A percentile compares a stretch with the other conserved stretches of the same genome.
phyloP scores from a whole-genome alignment of 2,888 invertebrate genomes.

The Sesia bembeciformis region DNA sequence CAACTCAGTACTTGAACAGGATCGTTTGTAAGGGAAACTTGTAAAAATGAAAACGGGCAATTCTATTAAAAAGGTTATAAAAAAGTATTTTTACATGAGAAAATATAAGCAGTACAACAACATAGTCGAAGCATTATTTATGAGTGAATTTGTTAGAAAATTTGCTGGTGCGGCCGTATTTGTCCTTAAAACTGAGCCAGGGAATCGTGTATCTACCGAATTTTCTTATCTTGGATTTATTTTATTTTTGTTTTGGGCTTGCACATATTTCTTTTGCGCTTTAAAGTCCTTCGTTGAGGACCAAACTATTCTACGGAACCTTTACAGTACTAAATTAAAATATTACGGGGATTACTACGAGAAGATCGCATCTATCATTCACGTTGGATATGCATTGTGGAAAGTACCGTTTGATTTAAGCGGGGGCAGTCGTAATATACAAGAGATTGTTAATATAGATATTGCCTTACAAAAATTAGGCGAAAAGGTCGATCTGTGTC shows the following conservation, averaged over 20 bases:
- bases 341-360: conserved; percentile 47
- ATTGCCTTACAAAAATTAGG: conserved; percentile 26
- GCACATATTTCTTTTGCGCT: conserved; percentile 30
- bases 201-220: conserved; percentile 10
- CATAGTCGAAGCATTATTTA: conserved; percentile 26
- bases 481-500: conserved; percentile 25
- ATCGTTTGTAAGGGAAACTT: too few species aligned
- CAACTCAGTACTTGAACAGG: too few species aligned
- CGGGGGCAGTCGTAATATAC: conserved; percentile 18
- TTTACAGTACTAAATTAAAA: conserved; percentile 41
- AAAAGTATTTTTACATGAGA: conserved; percentile 11
- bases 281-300: conserved; percentile 27
- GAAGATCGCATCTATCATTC: conserved; percentile 23
- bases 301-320: conserved; percentile 36
- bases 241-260: conserved; percentile 22
- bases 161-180: conserved; percentile 28
- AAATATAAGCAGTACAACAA: conserved; percentile 19
- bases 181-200: conserved; percentile 4
- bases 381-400: conserved; percentile 30
- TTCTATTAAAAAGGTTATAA: neutral
- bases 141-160: conserved; percentile 22
- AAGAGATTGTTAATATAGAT: conserved; percentile 32
- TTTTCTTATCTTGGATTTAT: conserved; percentile 27
- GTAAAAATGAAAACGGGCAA: neutral
- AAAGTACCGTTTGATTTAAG: conserved; percentile 32